phyloP scores from a whole-genome alignment of 1,140 invertebrate genomes.

The Drosophila lacteicornis region DNA sequence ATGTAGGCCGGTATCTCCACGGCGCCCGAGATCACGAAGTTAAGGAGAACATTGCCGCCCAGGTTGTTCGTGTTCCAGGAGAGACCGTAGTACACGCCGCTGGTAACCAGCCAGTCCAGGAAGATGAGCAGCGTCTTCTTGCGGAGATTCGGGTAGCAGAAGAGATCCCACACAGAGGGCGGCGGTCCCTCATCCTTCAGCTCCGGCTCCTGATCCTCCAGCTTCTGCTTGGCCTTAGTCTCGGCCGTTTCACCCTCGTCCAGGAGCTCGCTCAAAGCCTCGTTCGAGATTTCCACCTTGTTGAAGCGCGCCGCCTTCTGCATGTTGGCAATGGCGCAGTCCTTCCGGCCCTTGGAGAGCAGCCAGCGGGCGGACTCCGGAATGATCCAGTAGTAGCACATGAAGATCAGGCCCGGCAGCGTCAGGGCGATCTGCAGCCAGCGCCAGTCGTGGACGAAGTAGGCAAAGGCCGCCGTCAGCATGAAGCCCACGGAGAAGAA shows the following conservation, averaged over 20 bases:
- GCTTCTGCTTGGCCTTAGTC: constrained; percentile 73
- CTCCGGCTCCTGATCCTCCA: constrained; percentile 26
- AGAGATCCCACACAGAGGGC: constrained; percentile 88
- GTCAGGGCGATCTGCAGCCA: constrained; percentile 90
- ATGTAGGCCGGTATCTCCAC: constrained; percentile 92
- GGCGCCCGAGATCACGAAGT: constrained; percentile 90
- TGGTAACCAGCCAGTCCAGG: constrained; percentile 92
- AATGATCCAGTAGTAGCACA: constrained; percentile 93
- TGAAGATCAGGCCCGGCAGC: constrained; percentile 89
- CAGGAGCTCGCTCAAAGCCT: constrained; percentile 86
- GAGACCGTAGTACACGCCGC: constrained; percentile 92
- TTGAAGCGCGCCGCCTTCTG: constrained; percentile 90
- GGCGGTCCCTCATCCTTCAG: constrained; percentile 45
- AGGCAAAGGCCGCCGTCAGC: constrained; percentile 90
- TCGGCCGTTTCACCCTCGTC: constrained; percentile 84
- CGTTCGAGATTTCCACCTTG: constrained; percentile 87
- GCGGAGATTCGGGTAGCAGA: constrained; percentile 90
- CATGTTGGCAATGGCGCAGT: constrained; percentile 89
- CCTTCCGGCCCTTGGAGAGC: constrained; percentile 89
- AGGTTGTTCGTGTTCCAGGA: constrained; percentile 92
- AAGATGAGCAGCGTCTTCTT: constrained; percentile 90
- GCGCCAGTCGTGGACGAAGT: constrained; percentile 91
- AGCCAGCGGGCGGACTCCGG: constrained; percentile 94
- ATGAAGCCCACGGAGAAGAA: constrained; percentile 93
- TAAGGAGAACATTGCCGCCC: constrained; percentile 90